phyloP scores from a whole-genome alignment of 2,113 vertebrate genomes.

The Globicephala melas region DNA sequence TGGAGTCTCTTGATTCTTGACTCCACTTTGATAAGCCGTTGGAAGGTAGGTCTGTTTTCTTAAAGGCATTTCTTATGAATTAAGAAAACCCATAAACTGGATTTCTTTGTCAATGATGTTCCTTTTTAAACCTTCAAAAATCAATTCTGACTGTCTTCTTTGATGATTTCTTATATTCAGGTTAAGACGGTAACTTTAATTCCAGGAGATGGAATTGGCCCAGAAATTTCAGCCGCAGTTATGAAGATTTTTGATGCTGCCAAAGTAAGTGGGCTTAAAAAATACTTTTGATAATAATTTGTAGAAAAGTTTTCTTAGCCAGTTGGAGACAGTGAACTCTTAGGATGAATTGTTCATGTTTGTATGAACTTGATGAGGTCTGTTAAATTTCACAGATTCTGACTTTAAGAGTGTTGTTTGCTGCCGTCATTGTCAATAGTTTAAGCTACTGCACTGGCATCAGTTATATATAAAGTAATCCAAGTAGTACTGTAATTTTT shows the following conservation, averaged over 20 bases:
- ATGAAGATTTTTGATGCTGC: slow-evolving; percentile 96
- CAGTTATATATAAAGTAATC: background rate
- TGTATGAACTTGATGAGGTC: background rate
- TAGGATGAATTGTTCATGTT: background rate
- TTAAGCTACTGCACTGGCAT: accelerated
- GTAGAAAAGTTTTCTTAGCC: background rate
- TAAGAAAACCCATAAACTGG: background rate
- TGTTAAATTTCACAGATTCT: background rate
- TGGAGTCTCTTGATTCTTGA: background rate
- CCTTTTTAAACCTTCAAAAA: background rate
- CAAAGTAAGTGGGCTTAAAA: slow-evolving; percentile 83
- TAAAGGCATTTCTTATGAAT: background rate
- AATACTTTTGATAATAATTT: background rate
- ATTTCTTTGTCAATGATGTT: background rate
- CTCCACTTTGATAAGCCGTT: background rate
- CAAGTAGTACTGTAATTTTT: background rate
- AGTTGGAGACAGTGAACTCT: background rate
- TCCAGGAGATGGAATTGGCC: slow-evolving; percentile 98
- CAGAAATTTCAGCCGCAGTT: slow-evolving; percentile 93
- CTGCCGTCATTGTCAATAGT: background rate
- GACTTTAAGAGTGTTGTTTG: background rate
- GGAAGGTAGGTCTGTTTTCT: background rate
- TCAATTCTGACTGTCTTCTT: slow-evolving; percentile 1
- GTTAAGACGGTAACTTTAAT: slow-evolving; percentile 95
- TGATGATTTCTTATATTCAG: slow-evolving; percentile 77